Base-by-base conservation (phyloP, 2,888 invertebrate species). In the Leucania comma region DNA sequence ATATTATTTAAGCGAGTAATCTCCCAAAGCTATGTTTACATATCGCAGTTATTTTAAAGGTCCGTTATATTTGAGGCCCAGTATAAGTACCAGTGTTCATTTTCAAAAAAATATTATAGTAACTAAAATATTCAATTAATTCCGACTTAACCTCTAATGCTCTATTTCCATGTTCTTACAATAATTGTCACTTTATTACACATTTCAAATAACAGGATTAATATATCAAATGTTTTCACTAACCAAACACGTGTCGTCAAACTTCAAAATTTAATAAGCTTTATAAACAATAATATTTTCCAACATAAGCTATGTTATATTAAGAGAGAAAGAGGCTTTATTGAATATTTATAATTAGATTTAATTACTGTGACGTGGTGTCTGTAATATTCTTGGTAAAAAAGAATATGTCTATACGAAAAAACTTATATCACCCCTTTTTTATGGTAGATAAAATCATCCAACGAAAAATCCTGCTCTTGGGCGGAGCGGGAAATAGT, bases 181-280 rank as follows among this genome's bases (percentile, higher is more conserved):
- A 38, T 17, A 29, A 29, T 29, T n/a, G 32, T 79, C 32, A 17
- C 46, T 38, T 65, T 38, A 65, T 73, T 64, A 73, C 22, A 50
- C 22, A 35, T 66, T 57, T 53, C 46, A 46, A 74, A 58, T 76
- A 79, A 81, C 38, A 70, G 65, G 77, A 81, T 78, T 81, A 78
- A 20, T 32, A 32, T 29, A 59, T 12, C 48, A 64, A 78, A 78
- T 81, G 64, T 71, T 81, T 67, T 78, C 57, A 67, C 61, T 64
- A 67, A 51, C 57, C 59, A 32, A 65, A 61, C 59, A 46, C 54
- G 17, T 50, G 42, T 17, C 32, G 26, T 38, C 58, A 65, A 60
- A 71, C 60, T 67, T 78, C n/a, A 38, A 35, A 81, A 81, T 59
- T 64, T 78, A 72, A 72, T 81, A 63, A 68, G 72, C 72, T 10